A percentile compares a stretch with the other conserved stretches of the same genome.
These are phyloP conservation scores for Zootoca vivipara DNA, from an alignment of 2,113 vertebrate species.

Conservation along the genomic window DNA sequence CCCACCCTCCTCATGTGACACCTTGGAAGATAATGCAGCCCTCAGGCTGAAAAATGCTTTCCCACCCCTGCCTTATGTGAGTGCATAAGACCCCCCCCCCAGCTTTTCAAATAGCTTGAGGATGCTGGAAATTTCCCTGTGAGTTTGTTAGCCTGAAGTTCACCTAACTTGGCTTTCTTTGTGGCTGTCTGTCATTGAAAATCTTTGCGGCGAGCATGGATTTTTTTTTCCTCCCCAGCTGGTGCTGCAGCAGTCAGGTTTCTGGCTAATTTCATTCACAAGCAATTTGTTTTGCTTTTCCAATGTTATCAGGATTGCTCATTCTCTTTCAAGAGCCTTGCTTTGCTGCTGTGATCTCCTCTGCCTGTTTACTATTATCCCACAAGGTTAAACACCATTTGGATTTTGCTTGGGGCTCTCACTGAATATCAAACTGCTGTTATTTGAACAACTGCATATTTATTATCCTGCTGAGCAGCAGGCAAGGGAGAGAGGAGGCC, in stretches of 20 bases:
- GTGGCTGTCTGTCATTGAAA: background rate
- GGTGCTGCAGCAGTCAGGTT: too few species aligned
- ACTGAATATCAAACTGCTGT: conserved; percentile 23
- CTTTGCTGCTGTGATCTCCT: background rate
- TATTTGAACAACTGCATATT: conserved; percentile 26
- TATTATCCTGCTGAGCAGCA: background rate
- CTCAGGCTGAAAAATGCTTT: too few species aligned
- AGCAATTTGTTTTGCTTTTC: conserved; percentile 10
- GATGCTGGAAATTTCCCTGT: background rate
- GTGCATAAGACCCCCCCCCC: too few species aligned
- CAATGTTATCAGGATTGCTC: background rate
- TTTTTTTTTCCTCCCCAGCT: background rate
- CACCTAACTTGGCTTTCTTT: background rate
- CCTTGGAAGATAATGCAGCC: too few species aligned
- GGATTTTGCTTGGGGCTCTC: conserved; percentile 20
- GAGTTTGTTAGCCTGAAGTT: background rate
- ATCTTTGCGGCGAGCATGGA: background rate
- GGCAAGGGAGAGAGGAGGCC: background rate
- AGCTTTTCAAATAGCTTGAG: background rate
- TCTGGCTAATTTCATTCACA: background rate
- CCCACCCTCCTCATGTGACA: too few species aligned
- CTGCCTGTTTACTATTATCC: background rate
- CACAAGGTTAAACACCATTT: conserved; percentile 25
- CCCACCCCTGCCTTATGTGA: background rate
- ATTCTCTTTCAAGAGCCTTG: background rate